Evolutionary conservation across 1,140 invertebrate species (phyloP).

Genomic region (Trachelipus rathkii): DNA sequence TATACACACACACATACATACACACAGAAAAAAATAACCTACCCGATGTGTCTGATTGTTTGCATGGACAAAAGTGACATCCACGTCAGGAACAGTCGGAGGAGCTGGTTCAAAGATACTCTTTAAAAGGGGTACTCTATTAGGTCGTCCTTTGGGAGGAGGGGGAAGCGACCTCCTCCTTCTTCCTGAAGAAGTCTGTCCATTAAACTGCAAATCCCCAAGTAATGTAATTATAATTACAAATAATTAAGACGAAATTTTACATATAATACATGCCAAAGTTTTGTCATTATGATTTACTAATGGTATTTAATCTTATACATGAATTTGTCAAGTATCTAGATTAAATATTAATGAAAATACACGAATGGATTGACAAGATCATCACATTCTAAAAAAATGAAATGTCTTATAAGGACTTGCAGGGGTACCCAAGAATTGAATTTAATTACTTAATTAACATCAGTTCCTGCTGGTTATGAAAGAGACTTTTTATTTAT

Average conservation of each 20-base stretch:
- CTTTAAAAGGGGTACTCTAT: background rate
- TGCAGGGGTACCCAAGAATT: too few relatives aligned
- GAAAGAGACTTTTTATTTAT: too few relatives aligned
- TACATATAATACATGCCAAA: background rate
- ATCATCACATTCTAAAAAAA: too few relatives aligned
- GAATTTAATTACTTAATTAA: too few relatives aligned
- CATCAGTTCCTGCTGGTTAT: too few relatives aligned
- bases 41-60: slow-evolving; percentile 31
- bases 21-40: background rate
- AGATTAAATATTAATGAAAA: too few relatives aligned
- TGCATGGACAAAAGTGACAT: slow-evolving; percentile 39
- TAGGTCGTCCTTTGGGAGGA: slow-evolving; percentile 2
- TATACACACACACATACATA: too few relatives aligned
- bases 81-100: slow-evolving; percentile 21
- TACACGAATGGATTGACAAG: too few relatives aligned
- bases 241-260: background rate
- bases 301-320: too few relatives aligned
- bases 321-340: too few relatives aligned
- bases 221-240: background rate
- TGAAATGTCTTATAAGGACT: too few relatives aligned
- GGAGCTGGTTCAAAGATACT: slow-evolving; percentile 24
- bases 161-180: slow-evolving; percentile 17
- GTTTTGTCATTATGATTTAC: background rate
- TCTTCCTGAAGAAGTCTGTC: slow-evolving; percentile 8
- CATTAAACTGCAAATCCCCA: slow-evolving; percentile 29